Percentiles rank a stretch among this genome's conserved stretches.
Evolutionary conservation across 23 tunicate genomes (phyloP).

Genomic region (Styela clava): DNA sequence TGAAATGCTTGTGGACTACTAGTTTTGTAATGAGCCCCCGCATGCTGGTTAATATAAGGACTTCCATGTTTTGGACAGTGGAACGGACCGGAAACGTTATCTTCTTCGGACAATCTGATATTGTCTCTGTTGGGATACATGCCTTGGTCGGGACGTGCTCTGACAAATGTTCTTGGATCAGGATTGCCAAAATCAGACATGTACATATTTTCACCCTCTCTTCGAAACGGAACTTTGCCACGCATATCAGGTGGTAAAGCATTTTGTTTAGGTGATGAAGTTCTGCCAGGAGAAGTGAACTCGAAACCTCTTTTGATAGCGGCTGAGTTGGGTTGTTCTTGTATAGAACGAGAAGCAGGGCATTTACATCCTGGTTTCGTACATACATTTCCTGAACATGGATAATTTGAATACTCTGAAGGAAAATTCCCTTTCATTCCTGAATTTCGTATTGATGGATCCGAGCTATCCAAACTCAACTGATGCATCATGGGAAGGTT

Average conservation of each 20-base stretch:
- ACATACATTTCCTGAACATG: neutral
- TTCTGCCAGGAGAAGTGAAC: neutral
- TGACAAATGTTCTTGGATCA: neutral
- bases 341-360: neutral
- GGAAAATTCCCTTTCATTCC: neutral
- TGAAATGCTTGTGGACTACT: neutral
- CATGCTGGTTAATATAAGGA: neutral
- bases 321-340: neutral
- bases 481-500: neutral
- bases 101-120: neutral
- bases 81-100: neutral
- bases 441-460: neutral
- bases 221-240: neutral
- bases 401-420: slow-evolving; percentile 6
- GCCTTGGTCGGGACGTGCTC: neutral
- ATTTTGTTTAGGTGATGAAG: slow-evolving; percentile 32
- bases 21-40: neutral
- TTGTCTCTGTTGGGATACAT: neutral
- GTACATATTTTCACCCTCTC: neutral
- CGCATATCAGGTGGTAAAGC: neutral
- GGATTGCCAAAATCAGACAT: slow-evolving; percentile 9
- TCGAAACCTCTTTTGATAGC: neutral
- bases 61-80: slow-evolving; percentile 13
- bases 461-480: neutral
- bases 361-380: slow-evolving; percentile 12